Evolutionary conservation across 2,888 invertebrate genomes (phyloP).

Genomic region (Latrodectus elegans): DNA sequence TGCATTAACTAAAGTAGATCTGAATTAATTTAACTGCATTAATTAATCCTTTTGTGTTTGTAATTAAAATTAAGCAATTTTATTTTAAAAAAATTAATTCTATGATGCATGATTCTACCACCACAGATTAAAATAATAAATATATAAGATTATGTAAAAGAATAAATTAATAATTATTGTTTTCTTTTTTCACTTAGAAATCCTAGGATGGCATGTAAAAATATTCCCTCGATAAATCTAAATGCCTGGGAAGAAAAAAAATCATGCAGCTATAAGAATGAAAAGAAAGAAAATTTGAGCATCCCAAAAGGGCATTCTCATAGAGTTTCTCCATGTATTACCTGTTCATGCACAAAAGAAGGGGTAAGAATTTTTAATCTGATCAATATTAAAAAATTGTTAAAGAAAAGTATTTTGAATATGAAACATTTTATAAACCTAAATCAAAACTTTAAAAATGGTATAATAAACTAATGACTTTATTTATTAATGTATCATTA

Average conservation of each 20-base stretch:
- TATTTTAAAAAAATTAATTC: too few species aligned
- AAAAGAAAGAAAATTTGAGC: conserved; percentile 70
- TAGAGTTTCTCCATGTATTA: conserved; percentile 77
- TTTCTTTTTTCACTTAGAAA: conserved; percentile 78
- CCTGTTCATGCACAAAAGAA: conserved; percentile 78
- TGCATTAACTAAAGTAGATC: too few species aligned
- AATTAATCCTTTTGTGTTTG: too few species aligned
- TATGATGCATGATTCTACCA: too few species aligned
- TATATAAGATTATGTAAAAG: too few species aligned
- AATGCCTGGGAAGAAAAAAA: conserved; percentile 85
- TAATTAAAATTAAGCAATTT: too few species aligned
- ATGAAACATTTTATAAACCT: not conserved
- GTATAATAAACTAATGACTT: not conserved
- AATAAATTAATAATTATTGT: too few species aligned
- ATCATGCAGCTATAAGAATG: conserved; percentile 21
- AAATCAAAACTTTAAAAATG: not conserved
- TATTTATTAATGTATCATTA: too few species aligned
- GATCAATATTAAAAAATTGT: too few species aligned
- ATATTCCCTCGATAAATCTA: conserved; percentile 86
- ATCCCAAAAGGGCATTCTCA: conserved; percentile 76
- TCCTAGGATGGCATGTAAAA: conserved; percentile 88
- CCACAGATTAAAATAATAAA: too few species aligned
- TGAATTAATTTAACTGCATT: too few species aligned
- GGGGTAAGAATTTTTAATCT: conserved; percentile 74
- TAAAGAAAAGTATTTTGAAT: too few species aligned